Evolutionary conservation across 1,140 invertebrate genomes (phyloP), one percentile per base, ranked within the genome.

Genomic region (Lutraria rhynchaena): DNA sequence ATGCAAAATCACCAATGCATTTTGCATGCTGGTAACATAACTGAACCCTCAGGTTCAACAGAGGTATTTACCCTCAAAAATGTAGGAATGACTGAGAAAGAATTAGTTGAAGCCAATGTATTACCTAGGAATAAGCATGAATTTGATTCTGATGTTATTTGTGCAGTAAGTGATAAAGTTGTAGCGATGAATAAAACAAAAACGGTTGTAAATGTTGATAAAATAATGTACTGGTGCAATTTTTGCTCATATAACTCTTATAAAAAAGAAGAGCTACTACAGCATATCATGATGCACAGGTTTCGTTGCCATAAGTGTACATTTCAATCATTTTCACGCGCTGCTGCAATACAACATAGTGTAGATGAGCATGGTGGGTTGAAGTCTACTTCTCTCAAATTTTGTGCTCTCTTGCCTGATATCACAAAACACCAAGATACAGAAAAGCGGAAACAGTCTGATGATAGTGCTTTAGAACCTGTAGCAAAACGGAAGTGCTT

Each of bases 181-280:
- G 76, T 85, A 37, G 58, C 87, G 3, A 73, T 85, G 71, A 82
- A 84, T n/a, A 63, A 65, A 22, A 74, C 71, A 44, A 85, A 84
- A 7, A 73, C 75, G 29, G 49, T 87, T 15, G 70, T 88, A 11
- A 83, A 85, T n/a, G 85, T 83, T 19, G 87, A 89, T 73, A 37
- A 89, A 29, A 82, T 84, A 4, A 87, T 77, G 46, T 91, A 86
- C 53, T 91, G 89, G 89, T 91, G 90, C 71, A 91, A 91, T 58
- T 91, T 91, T 78, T 91, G 90, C 81, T 81, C 87, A 5, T 90
- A 80, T 61, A 83, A 86, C 53, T 84, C 84, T 13, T 83, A 86
- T 51, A 81, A 67, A 5, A 90, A 91, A 80, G 60, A 73, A 15
- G 80, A 41, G 31, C 74, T 91, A 0, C 27, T 88, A 24, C 81